Base-by-base conservation (phyloP, 2,797 vertebrate species). In the Myripristis murdjan region DNA sequence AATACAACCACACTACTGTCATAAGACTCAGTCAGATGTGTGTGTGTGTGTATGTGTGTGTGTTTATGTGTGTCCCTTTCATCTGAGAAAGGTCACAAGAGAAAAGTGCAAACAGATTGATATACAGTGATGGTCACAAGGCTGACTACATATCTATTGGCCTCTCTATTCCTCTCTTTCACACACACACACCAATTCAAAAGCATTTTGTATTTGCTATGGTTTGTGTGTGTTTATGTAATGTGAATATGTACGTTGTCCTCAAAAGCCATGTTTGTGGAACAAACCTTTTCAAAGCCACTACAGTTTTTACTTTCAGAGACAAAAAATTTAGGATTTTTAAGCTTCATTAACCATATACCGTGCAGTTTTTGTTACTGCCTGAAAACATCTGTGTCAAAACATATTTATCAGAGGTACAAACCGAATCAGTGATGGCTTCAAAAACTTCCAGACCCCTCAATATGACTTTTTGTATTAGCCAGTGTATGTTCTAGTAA, bases 51-150 rank as follows among this genome's bases (percentile, higher is more conserved):
- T 24, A 9, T 28, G 49, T 12, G 12, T 24, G 43, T 48, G 28
- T 28, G 44, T 58, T 26, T 24, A 39, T 56, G 28, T 26, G 44
- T 31, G 41, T 10, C 6, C 48, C 76, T 77, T 83, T 79, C 43
- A 80, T 82, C 63, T 55, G 49, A 60, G 31, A 61, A 23, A 33
- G 64, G 72, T 79, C 44, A 75, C 47, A 16, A 67, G 24, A 57
- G 33, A 47, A 73, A 70, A 72, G 75, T 70, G 74, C 58, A 80
- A 86, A 82, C 22, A 74, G 68, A 81, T 60, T 71, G 80, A 5
- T 6, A 28, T 26, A n/a, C n/a, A 26, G n/a, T 7, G 5, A 5
- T 26, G 1, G 12, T 28, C 49, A 52, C 12, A 52, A 15, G 49
- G 23, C 16, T 26, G 26, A 15, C 49, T 28, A 22, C 14, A 28